Evolutionary conservation across 2,113 vertebrate genomes (phyloP), one percentile per base, ranked within the genome.

Genomic region (Panthera tigris): DNA sequence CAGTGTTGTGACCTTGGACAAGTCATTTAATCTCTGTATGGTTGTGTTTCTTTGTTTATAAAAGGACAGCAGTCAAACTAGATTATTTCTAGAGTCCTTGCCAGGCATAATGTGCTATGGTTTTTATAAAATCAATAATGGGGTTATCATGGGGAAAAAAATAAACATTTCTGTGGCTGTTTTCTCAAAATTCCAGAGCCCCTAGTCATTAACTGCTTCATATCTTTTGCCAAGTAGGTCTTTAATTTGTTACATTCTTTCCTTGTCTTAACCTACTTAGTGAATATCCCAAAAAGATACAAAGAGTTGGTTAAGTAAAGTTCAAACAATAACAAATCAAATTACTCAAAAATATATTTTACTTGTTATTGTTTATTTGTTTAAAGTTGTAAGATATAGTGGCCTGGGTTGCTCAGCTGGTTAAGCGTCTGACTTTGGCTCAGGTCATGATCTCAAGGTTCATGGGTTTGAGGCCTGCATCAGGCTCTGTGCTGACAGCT

Each of bases 61-160:
- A 88, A 83, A 52, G 25, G 50, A 69, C 31, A 92, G 15, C 29
- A 33, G 27, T n/a, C 66, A 33, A 83, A 48, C 7, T 76, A 66
- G 11, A 68, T 79, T 80, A 68, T 79, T 87, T 79, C 84, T 81
- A 50, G 36, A 33, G 39, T 61, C 92, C 73, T 76, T 79, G 2
- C 29, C 36, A 69, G 36, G n/a, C 23, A 14, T 82, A 68, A 78
- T 61, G 78, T 21, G 33, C 68, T 21, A 11, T 25, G 19, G 9
- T 48, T 95, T 97, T 91, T 85, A 61, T 89, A 80, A 94, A 92
- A 85, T 57, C 69, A 84, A 23, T 76, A 79, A 76, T 50, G 41
- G 80, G 63, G 21, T n/a, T 69, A 80, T 29, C 12, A 3, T 1
- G 5, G 39, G 45, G 45, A 45, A 45, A 45, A 31, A 91, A 91